Evolutionary conservation across 2,888 invertebrate genomes (phyloP), one percentile per base, ranked within the genome.

Genomic region (Uropetala carovei): DNA sequence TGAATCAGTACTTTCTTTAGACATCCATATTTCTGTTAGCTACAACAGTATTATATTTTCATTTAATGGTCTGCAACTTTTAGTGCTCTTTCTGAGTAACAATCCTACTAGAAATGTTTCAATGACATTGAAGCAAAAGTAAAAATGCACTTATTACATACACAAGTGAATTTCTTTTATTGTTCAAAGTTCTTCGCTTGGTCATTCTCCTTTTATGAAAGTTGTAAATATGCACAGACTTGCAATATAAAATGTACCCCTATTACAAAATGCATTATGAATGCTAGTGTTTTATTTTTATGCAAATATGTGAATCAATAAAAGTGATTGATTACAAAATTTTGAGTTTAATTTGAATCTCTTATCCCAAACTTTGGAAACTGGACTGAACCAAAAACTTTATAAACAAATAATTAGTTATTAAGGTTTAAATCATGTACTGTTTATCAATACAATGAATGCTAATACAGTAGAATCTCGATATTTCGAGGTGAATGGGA

Each of bases 221-320:
- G 64, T 68, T 89, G 89, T 89, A 89, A 43, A 89, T 89, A 89
- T 89, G 64, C 64, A 89, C 89, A 89, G 89, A 89, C 11, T 57
- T 83, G 83, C 11, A 43, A 83, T 57, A 83, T 60, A 89, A 89
- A 89, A 56, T 89, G 89, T 89, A 64, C 58, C 64, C 89, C 43
- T 89, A 64, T 68, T 64, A 89, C 30, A 43, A 86, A 64, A 64
- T 75, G 22, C 68, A 68, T 68, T 27, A 75, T 75, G 75, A 75
- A 75, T 68, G 43, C 56, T 64, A 89, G 89, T 89, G 64, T 89
- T 89, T 89, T 89, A 89, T 89, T 68, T 89, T 89, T 89, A 89
- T 89, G 89, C 89, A 64, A 89, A 30, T 27, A 68, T 27, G 10
- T 43, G n/a, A 89, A 68, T 86, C 60, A 89, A 89, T 89, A 68